A percentile compares a stretch with the other conserved stretches of the same genome.
Conservation (phyloP, 2,797 vertebrate species). For the Prionace glauca region DNA sequence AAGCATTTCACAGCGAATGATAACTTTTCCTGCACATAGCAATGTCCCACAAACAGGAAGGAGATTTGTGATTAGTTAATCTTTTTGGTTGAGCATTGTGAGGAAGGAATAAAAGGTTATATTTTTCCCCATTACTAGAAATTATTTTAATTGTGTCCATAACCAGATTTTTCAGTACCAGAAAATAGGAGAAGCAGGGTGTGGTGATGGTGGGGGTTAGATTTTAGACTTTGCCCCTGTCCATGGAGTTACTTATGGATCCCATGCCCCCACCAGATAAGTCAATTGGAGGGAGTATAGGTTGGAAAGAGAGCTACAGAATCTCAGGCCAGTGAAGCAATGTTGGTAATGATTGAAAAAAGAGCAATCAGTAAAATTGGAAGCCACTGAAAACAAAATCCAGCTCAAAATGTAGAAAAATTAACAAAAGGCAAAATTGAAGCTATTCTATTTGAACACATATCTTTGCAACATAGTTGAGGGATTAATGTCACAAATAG, state of each 20-base stretch:
- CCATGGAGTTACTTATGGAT: neutral
- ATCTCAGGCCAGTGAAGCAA: neutral
- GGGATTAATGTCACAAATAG: too few species aligned
- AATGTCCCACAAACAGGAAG: neutral
- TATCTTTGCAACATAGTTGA: too few species aligned
- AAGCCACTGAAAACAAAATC: too few species aligned
- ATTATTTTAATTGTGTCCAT: neutral
- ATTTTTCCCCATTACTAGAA: neutral
- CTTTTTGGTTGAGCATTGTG: neutral
- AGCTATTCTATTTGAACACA: too few species aligned
- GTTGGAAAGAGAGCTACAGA: neutral
- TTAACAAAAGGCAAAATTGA: too few species aligned
- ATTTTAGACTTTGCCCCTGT: neutral
- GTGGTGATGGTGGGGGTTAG: neutral
- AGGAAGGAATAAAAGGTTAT: neutral
- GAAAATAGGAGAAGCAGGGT: neutral
- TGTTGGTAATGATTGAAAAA: too few species aligned
- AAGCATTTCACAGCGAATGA: neutral
- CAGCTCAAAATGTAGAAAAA: too few species aligned
- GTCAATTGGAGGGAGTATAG: neutral
- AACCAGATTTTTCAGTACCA: neutral
- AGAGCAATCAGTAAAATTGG: too few species aligned
- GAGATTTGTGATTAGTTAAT: neutral
- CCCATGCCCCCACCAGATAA: neutral
- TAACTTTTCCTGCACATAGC: neutral